phyloP scores from a whole-genome alignment of 2,888 invertebrate genomes.

The Oligia latruncula region DNA sequence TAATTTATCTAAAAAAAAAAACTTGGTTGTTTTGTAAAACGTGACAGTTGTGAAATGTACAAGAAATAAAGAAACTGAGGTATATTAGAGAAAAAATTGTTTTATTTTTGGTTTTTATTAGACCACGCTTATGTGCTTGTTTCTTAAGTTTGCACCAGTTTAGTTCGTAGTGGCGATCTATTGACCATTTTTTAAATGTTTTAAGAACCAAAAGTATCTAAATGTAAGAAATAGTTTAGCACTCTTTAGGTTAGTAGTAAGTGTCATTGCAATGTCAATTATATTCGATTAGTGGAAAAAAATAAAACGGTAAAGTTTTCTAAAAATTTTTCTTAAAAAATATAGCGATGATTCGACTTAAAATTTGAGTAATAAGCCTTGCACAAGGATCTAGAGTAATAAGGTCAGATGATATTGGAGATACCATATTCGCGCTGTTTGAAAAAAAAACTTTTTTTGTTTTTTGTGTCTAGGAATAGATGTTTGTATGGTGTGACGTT shows the following conservation, averaged over 20 bases:
- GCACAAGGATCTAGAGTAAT: slow-evolving; percentile 75
- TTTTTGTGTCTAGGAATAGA: slow-evolving; percentile 78
- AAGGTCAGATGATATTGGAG: slow-evolving; percentile 68
- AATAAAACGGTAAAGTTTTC: slow-evolving; percentile 86
- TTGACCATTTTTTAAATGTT: slow-evolving; percentile 72
- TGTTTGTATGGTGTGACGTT: slow-evolving; percentile 82
- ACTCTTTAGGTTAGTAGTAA: slow-evolving; percentile 88
- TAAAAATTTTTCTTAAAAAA: slow-evolving; percentile 81
- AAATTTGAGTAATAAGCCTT: slow-evolving; percentile 70
- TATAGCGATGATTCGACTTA: slow-evolving; percentile 73
- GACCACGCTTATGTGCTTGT: slow-evolving; percentile 85
- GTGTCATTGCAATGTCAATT: slow-evolving; percentile 90
- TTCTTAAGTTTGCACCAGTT: slow-evolving; percentile 81
- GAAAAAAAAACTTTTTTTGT: slow-evolving; percentile 64
- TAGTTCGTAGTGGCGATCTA: slow-evolving; percentile 70
- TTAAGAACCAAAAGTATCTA: slow-evolving; percentile 85
- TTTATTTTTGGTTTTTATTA: slow-evolving; percentile 81
- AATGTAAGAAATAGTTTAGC: slow-evolving; percentile 87
- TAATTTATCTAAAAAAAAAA: slow-evolving; percentile 56
- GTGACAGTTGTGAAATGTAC: slow-evolving; percentile 87
- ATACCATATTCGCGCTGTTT: slow-evolving; percentile 73
- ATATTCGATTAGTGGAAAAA: slow-evolving; percentile 88
- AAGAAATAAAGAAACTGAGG: slow-evolving; percentile 86
- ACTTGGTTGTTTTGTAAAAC: slow-evolving; percentile 81
- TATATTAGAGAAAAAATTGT: slow-evolving; percentile 84